A percentile compares a stretch with the other conserved stretches of the same genome.
Evolutionary conservation across 2,113 vertebrate genomes (phyloP).

Genomic region (Thymallus thymallus): DNA sequence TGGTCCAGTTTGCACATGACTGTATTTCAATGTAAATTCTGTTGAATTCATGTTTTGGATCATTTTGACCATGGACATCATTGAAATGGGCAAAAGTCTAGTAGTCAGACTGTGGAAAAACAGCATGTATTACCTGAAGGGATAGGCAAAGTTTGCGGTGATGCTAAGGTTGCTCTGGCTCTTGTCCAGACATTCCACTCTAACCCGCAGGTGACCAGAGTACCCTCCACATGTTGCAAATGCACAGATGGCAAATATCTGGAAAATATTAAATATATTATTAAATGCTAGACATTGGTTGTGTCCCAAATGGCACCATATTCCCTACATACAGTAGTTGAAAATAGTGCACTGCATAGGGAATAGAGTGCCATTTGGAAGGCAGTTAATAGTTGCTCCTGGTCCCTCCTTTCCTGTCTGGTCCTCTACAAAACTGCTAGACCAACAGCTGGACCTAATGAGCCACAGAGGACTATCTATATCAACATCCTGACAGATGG

Average conservation of each 20-base stretch:
- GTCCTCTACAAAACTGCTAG: background rate
- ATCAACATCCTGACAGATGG: background rate
- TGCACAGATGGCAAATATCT: conserved; percentile 99
- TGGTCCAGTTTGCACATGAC: no score
- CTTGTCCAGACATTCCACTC: conserved; percentile 93
- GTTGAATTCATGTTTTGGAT: no score
- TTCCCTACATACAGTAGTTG: background rate
- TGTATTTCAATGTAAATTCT: no score
- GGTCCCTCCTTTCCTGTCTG: background rate
- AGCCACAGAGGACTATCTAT: background rate
- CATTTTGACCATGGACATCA: no score
- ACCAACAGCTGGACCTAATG: background rate
- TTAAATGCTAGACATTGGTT: background rate
- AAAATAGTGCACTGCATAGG: background rate
- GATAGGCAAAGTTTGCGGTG: conserved; percentile 87
- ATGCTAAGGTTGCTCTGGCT: conserved; percentile 89
- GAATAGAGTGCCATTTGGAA: no score
- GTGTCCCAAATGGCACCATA: background rate
- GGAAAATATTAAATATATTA: conserved; percentile 8
- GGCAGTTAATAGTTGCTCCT: background rate
- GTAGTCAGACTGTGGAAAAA: background rate
- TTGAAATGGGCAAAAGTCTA: background rate
- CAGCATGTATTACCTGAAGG: conserved; percentile 84
- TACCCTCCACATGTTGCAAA: conserved; percentile 99
- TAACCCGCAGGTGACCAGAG: conserved; percentile 90